Base-by-base conservation (phyloP, 2,797 vertebrate genomes). In the Gymnocypris eckloni region DNA sequence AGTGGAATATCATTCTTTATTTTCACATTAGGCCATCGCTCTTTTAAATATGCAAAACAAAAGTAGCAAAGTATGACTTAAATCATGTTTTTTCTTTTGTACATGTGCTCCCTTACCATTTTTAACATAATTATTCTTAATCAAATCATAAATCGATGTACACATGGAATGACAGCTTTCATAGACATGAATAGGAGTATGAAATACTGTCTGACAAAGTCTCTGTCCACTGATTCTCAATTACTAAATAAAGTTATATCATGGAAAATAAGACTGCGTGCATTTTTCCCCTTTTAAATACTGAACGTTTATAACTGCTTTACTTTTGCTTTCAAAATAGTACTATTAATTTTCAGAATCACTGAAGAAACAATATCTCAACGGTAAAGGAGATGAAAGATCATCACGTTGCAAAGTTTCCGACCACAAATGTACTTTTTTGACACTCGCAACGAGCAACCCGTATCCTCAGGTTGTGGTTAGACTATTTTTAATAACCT, bases 401-500 rank as follows among this genome's bases (percentile, higher is more conserved):
- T 10, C 2, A n/a, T 54, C 3, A 13, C 66, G 28, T 12, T 2
- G 4, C 28, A 28, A 56, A 33, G 75, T 84, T 84, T 84, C 75
- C 83, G 8, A 84, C 83, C 83, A 71, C 75, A 79, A 33, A 45
- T 70, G 61, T 69, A 25, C 43, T 45, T 73, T 52, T 56, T 43
- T 43, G 22, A 3, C 18, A 22, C 52, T 87, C 16, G 45, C 33
- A 48, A 77, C 59, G 70, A 91, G 61, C 41, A 61, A 22, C 56
- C 18, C 79, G 61, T 80, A 87, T 82, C 84, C 83, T 88, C 56
- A 59, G 43, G 79, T 79, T 90, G 79, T 45, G 86, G 43, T 8
- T 2, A 0, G 1, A 86, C 90, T 93, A 93, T 92, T 89, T 94
- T 93, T 93, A 93, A 89, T 80, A 39, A 50, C 37, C 3, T 22